Evolutionary conservation across 2,113 vertebrate genomes (phyloP), one percentile per base, ranked within the genome.

Genomic region (Amphiprion percula): DNA sequence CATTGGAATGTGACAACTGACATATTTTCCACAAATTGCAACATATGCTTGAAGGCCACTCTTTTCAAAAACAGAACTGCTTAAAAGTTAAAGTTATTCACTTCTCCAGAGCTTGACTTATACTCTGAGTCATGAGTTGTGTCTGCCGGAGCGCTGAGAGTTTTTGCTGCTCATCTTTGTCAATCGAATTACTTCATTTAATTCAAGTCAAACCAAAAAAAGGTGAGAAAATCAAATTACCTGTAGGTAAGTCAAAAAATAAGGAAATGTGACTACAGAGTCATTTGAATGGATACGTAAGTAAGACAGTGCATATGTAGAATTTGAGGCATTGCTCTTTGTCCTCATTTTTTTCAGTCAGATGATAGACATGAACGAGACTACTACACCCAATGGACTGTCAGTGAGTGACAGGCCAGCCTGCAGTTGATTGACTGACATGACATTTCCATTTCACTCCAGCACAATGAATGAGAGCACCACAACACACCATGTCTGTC

Each of bases 361-460:
- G 26, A 70, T 44, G 59, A 89, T 14, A 54, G 73, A 79, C 50
- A 33, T 39, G 71, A 64, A 54, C 2, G 8, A 46, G 44, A 50
- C 68, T 66, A 24, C 7, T 26, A 11, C 50, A 78, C 65, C 69
- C 77, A 59, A 64, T 54, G 49, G 39, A 50, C 68, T 80, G 77
- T 58, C 74, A 58, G 49, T 53, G 52, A 47, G 50, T 41, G 80
- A 78, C 80, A 77, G 72, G 66, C 14, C 37, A 49, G 59, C 33
- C 65, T 58, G 49, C 61, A 60, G 44, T 16, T 24, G 79, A 85
- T 52, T 81, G 80, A 83, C 76, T 78, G 66, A 75, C 77, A 39
- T 10, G 65, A 62, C 69, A 63, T 67, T 74, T 81, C 56, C 21
- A 70, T 60, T 61, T 46, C 59, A 17, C 54, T 53, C 9, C 33